These are phyloP conservation scores for Epiblema foenella DNA, from an alignment of 2,888 invertebrate species.

Conservation along the genomic window DNA sequence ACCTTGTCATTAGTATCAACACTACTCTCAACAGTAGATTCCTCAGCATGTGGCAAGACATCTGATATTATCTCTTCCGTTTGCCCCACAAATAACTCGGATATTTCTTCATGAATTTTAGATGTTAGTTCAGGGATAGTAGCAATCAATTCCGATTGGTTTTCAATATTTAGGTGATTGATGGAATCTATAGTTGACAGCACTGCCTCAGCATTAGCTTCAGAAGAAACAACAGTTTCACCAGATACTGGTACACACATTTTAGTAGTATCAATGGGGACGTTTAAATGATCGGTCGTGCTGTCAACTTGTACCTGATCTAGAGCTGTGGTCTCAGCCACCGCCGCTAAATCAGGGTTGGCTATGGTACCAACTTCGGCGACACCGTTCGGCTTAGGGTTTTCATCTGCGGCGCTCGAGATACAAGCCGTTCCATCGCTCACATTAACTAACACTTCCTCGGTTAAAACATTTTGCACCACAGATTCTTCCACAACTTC, in stretches of 20 bases:
- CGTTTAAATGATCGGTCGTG: constrained; percentile 18
- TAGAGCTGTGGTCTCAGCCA: constrained; percentile 9
- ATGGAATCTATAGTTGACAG: constrained; percentile 6
- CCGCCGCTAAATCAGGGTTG: constrained; percentile 18
- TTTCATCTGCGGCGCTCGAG: constrained; percentile 60
- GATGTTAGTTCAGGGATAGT: constrained; percentile 22
- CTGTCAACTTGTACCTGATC: constrained; percentile 23
- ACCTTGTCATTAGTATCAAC: constrained; percentile 56
- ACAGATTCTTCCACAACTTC: constrained; percentile 61
- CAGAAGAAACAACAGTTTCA: constrained; percentile 21
- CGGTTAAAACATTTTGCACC: constrained; percentile 53
- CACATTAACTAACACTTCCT: constrained; percentile 58
- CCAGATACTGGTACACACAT: constrained; percentile 7
- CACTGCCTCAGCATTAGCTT: constrained; percentile 11
- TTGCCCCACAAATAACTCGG: constrained; percentile 32
- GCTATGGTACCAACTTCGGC: constrained; percentile 50
- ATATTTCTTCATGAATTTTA: constrained; percentile 33
- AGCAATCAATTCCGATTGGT: constrained; percentile 18
- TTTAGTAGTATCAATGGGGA: neutral
- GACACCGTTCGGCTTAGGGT: constrained; percentile 75
- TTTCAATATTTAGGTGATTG: constrained; percentile 11
- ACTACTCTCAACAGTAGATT: constrained; percentile 48
- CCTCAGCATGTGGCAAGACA: constrained; percentile 48
- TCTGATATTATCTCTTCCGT: constrained; percentile 46
- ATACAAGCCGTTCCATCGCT: constrained; percentile 54